Base-by-base conservation (phyloP, 1,140 invertebrate species). In the Aplysia californica region DNA sequence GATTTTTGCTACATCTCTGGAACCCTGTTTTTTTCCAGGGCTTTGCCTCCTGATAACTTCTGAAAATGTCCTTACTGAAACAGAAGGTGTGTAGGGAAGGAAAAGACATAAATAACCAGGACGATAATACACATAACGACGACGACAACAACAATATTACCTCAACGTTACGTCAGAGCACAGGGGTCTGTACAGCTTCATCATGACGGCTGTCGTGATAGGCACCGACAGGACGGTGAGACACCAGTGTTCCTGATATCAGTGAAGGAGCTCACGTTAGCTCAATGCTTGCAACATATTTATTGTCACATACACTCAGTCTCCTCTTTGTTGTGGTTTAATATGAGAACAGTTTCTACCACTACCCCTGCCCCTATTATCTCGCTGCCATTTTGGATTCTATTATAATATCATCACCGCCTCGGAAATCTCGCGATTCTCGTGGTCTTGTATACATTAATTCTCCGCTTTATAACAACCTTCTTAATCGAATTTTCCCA, bases 381-480 rank as follows among this genome's bases (percentile, higher is more conserved):
- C 15, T 58, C 33, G 56, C 41, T 55, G 65, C 55, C 38, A 10
- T 79, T 73, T 69, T 67, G 83, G 81, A 79, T 56, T 77, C 73
- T 26, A 76, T 66, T 36, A 69, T 79, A n/a, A 80, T 69, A 68
- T 80, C 75, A 15, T 79, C 76, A n/a, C 75, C 75, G 10, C 75
- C 67, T 65, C 77, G 67, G 29, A 67, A 77, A 20, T 61, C 73
- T 23, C 65, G 75, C 6, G 74, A 78, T 70, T 82, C 79, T 26
- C 38, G 65, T 41, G 80, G 4, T 26, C 1, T 33, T n/a, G 18
- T 26, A 2, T 10, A 44, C 50, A 44, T 68, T 2, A 1, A 31
- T 29, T 26, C 6, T 68, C n/a, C 38, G 66, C 5, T 68, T 68
- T 26, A 39, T 33, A 20, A 41, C 66, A 67, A 65, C 20, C 15